Evolutionary conservation across 2,888 invertebrate species (phyloP).

Genomic region (Magallana nippona): DNA sequence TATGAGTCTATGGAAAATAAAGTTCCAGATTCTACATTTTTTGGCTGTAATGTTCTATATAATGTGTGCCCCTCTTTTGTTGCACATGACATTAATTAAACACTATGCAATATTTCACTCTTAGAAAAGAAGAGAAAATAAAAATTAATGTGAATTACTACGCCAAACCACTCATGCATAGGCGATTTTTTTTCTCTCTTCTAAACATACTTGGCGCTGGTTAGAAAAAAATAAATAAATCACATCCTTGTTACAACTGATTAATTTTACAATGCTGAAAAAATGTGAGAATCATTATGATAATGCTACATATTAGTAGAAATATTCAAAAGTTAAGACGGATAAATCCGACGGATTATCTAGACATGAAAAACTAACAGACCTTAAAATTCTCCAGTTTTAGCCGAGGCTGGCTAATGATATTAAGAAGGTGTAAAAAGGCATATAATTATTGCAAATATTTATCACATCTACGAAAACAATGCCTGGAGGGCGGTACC

Average conservation of each 20-base stretch:
- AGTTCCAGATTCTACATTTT: neutral
- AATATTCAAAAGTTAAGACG: constrained; percentile 13
- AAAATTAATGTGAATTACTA: neutral
- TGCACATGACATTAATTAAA: constrained; percentile 2
- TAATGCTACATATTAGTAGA: constrained; percentile 29
- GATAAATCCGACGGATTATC: constrained; percentile 38
- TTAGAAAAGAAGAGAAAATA: neutral
- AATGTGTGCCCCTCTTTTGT: constrained; percentile 18
- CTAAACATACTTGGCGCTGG: neutral
- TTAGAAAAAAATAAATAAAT: neutral
- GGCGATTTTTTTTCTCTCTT: neutral
- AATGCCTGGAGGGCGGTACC: constrained; percentile 22
- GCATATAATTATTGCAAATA: constrained; percentile 28
- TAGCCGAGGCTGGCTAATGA: constrained; percentile 24
- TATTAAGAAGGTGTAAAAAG: constrained; percentile 28
- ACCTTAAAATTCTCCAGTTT: constrained; percentile 41
- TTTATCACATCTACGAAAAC: constrained; percentile 31
- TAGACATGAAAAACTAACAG: constrained; percentile 22
- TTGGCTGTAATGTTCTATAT: constrained; percentile 3
- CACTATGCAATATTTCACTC: constrained; percentile 23
- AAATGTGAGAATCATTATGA: neutral
- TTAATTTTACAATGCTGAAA: constrained; percentile 23
- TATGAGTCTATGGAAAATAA: neutral
- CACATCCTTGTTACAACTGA: neutral
- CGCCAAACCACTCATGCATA: constrained; percentile 9